Evolutionary conservation across 2,888 invertebrate genomes (phyloP), one percentile per base, ranked within the genome.

Genomic region (Drosophila incognita): DNA sequence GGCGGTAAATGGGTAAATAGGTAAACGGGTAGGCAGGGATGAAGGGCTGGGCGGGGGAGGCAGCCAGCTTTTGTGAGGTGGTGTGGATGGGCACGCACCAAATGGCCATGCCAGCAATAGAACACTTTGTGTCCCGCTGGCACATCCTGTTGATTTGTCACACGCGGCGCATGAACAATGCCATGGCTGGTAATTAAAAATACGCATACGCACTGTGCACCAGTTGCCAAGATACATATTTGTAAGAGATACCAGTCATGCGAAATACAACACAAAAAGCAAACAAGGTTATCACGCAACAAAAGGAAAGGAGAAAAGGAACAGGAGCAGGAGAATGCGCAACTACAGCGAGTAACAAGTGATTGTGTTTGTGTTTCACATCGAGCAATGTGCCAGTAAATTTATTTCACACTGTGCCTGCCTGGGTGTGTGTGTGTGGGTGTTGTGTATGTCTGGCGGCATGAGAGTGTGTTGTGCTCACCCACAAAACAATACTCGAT

Each of bases 131-230:
- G 27, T 31, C 61, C 62, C 58, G 56, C 66, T 31, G 63, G 74
- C 61, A 49, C 69, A 72, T 86, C 77, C 87, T 81, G 89, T 87
- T 87, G 84, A 87, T 78, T 88, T 84, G 84, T 76, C 69, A 68
- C 84, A 86, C 54, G 79, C 74, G 70, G 81, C 86, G 87, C 76
- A 84, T 83, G 81, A 76, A 73, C 75, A 76, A 82, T 79, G 73
- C 62, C 63, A 53, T 10, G 40, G 29, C 48, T 71, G 69, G 63
- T 79, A 84, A 84, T 87, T 83, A 81, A 84, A 83, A 82, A 67
- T 70, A 82, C 77, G 71, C 76, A 87, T 78, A 81, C 87, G 83
- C 82, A 63, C 62, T n/a, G 83, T 71, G 46, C 24, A 49, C 54
- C 63, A 36, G 18, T 46, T 64, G 29, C n/a, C 48, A 31, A 48